These are phyloP conservation scores for Timandra comae DNA, from an alignment of 2,888 invertebrate genomes.

Conservation along the genomic window DNA sequence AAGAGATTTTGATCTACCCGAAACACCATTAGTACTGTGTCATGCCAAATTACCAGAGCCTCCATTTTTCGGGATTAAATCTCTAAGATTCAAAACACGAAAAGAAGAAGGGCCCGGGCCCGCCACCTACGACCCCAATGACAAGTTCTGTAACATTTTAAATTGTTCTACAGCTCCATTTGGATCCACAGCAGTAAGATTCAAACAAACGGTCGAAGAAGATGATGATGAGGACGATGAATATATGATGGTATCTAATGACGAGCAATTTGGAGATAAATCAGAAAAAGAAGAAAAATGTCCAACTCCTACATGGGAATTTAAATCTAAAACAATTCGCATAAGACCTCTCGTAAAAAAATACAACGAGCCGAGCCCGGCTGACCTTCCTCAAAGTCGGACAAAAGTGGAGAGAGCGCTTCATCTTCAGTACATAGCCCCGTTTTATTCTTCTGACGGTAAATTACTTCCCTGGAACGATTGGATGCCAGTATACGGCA, in stretches of 20 bases:
- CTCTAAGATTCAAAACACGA: conserved; percentile 38
- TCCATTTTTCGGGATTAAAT: conserved; percentile 49
- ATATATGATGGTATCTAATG: conserved; percentile 6
- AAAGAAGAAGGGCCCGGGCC: conserved; percentile 48
- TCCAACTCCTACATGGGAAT: conserved; percentile 42
- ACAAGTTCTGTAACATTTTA: conserved; percentile 27
- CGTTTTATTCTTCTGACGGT: conserved; percentile 51
- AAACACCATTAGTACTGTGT: conserved; percentile 27
- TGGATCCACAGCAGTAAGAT: conserved; percentile 41
- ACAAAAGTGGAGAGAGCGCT: conserved; percentile 23
- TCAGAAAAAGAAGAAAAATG: conserved; percentile 16
- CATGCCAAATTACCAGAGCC: conserved; percentile 38
- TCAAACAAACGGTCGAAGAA: conserved; percentile 28
- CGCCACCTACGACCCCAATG: conserved; percentile 36
- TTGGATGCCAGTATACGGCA: conserved; percentile 43
- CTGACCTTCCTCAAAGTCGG: conserved; percentile 34
- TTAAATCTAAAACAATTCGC: conserved; percentile 50
- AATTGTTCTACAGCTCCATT: conserved; percentile 45
- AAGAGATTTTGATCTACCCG: conserved; percentile 47
- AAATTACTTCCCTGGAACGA: conserved; percentile 55
- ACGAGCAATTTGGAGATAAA: too few species aligned
- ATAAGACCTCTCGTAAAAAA: conserved; percentile 40
- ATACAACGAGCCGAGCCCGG: conserved; percentile 38
- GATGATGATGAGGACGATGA: conserved; percentile 26
- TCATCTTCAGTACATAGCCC: conserved; percentile 37